Evolutionary conservation across 2,888 invertebrate genomes (phyloP).

Genomic region (Cheilosia soror): DNA sequence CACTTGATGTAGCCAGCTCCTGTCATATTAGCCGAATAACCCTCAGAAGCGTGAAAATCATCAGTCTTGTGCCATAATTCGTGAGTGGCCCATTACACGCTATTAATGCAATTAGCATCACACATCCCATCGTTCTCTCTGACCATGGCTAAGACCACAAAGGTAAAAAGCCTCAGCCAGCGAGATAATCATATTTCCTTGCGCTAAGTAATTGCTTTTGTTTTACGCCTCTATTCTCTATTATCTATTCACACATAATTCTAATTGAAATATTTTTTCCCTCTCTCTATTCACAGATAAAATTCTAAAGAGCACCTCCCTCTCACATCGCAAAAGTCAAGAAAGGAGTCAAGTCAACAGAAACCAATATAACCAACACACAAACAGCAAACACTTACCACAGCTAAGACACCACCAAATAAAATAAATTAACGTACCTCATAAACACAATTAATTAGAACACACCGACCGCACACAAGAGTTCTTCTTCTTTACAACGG

Average conservation of each 20-base stretch:
- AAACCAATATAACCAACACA: background rate
- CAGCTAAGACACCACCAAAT: constrained; percentile 26
- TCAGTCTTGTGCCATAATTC: constrained; percentile 2
- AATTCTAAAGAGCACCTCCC: background rate
- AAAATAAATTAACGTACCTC: constrained; percentile 24
- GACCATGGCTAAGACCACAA: too few relatives aligned
- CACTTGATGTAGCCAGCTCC: too few relatives aligned
- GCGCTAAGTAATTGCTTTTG: constrained; percentile 3
- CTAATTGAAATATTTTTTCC: constrained; percentile 7
- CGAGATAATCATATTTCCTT: constrained; percentile 5
- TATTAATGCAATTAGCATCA: constrained; percentile 29
- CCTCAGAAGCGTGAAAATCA: background rate
- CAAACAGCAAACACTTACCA: background rate
- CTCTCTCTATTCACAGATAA: constrained; percentile 2
- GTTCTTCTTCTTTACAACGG: background rate
- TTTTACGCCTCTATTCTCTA: background rate
- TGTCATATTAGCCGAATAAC: too few relatives aligned
- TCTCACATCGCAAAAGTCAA: constrained; percentile 10
- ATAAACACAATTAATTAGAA: constrained; percentile 16
- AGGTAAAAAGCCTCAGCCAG: too few relatives aligned
- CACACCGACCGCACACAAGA: background rate
- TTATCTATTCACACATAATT: background rate
- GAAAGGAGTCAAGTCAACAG: constrained; percentile 2
- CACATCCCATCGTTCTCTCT: background rate
- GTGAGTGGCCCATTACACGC: constrained; percentile 12